Base-by-base conservation (phyloP, 2,888 invertebrate species). In the Apamea epomidion region DNA sequence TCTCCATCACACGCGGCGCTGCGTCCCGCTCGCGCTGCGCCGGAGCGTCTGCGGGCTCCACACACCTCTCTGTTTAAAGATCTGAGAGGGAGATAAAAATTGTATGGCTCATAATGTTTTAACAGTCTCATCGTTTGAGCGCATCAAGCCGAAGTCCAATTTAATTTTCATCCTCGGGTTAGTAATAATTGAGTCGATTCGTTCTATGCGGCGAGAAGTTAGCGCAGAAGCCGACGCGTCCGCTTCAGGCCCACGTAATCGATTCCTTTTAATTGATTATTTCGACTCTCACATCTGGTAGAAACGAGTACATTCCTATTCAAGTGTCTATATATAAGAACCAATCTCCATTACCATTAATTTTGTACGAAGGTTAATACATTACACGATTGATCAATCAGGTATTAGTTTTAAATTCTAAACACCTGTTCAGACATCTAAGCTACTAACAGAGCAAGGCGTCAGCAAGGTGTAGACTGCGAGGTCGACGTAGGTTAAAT, bases 81-180 rank as follows among this genome's bases (percentile, higher is more conserved):
- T 96, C 93, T 93, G 88, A 94, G 91, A 93, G 92, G 93, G 92
- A 95, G 97, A 97, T 96, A 97, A 96, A 94, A 96, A 94, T 95
- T 92, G 95, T 95, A 95, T 94, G 93, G 95, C 94, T 95, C 96
- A 95, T 97, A 97, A 96, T 96, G 95, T 96, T 97, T 96, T 96
- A 97, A 97, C 96, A 95, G 95, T 94, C 94, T 94, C 90, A 89
- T 90, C 90, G 91, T 90, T 90, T 90, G 90, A 90, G 88, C 90
- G 90, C 90, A 90, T 90, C 91, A 88, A 89, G 90, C 90, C 90
- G 89, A 87, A 79, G 80, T 86, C 88, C 88, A 91, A 96, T 96
- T 96, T 96, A 95, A 96, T 96, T 96, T 96, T 94, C 94, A 94
- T 94, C 92, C 91, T 93, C 93, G 93, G 92, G 93, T 94, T 92